Conservation (phyloP, 2,888 invertebrate species). For the Archips xylosteana region DNA sequence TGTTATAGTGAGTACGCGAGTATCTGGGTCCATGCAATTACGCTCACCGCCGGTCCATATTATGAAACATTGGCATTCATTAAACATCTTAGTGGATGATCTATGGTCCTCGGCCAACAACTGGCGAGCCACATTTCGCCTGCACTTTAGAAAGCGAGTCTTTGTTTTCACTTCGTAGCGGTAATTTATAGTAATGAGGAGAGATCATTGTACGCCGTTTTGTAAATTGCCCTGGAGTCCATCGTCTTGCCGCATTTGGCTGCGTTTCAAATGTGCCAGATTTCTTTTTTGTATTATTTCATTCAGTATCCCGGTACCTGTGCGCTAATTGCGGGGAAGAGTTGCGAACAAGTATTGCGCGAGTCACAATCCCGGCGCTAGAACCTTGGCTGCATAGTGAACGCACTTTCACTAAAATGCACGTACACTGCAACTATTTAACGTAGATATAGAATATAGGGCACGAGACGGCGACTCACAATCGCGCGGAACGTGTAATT, state of each 20-base stretch:
- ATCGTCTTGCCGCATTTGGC: constrained; percentile 63
- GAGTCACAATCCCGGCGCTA: constrained; percentile 56
- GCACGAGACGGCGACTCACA: constrained; percentile 45
- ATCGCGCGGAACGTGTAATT: constrained; percentile 33
- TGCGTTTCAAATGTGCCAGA: constrained; percentile 61
- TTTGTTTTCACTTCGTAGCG: constrained; percentile 78
- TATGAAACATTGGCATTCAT: constrained; percentile 32
- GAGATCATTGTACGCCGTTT: constrained; percentile 75
- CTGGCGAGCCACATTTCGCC: constrained; percentile 66
- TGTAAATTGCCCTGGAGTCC: constrained; percentile 67
- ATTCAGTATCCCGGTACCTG: constrained; percentile 23
- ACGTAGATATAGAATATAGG: constrained; percentile 56
- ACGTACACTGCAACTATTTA: constrained; percentile 51
- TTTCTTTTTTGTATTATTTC: constrained; percentile 53
- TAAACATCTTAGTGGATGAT: constrained; percentile 56
- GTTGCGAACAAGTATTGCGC: constrained; percentile 23
- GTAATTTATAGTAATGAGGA: constrained; percentile 78
- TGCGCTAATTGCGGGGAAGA: constrained; percentile 20
- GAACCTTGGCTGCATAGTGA: constrained; percentile 67
- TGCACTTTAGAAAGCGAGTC: constrained; percentile 79
- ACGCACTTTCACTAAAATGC: constrained; percentile 72
- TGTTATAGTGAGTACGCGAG: not conserved
- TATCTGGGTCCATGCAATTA: not conserved
- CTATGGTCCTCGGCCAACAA: constrained; percentile 57
- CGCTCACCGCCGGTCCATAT: constrained; percentile 1